Conservation (phyloP, 1,140 invertebrate species). For the Colletes gigas region DNA sequence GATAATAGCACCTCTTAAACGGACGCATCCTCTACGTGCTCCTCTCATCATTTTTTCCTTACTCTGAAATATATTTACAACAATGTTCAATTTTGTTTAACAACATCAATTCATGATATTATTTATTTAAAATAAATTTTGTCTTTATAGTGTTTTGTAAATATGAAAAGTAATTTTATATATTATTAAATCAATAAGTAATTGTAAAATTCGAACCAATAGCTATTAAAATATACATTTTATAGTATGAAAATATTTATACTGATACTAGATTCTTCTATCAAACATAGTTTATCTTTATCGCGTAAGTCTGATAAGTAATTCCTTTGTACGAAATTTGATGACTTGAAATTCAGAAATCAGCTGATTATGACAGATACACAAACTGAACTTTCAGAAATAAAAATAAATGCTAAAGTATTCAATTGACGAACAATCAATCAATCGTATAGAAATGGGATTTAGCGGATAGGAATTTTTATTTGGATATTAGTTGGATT, state of each 20-base stretch:
- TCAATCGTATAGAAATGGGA: background rate
- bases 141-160: background rate
- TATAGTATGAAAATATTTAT: background rate
- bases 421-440: background rate
- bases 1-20: slow-evolving; percentile 95
- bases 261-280: background rate
- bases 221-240: background rate
- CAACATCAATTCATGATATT: too few species aligned
- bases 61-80: slow-evolving; percentile 84
- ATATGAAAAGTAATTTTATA: background rate
- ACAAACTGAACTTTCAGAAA: background rate
- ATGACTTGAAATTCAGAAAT: background rate
- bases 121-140: background rate
- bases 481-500: background rate
- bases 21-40: slow-evolving; percentile 96
- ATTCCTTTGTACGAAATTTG: background rate
- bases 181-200: background rate
- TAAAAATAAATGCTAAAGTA: background rate
- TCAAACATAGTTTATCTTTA: background rate
- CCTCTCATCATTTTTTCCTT: slow-evolving; percentile 99
- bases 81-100: background rate
- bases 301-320: background rate
- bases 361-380: slow-evolving; percentile 35
- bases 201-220: background rate
- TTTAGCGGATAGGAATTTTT: background rate